Evolutionary conservation across 2,797 vertebrate species (phyloP).

Genomic region (Tapera naevia): DNA sequence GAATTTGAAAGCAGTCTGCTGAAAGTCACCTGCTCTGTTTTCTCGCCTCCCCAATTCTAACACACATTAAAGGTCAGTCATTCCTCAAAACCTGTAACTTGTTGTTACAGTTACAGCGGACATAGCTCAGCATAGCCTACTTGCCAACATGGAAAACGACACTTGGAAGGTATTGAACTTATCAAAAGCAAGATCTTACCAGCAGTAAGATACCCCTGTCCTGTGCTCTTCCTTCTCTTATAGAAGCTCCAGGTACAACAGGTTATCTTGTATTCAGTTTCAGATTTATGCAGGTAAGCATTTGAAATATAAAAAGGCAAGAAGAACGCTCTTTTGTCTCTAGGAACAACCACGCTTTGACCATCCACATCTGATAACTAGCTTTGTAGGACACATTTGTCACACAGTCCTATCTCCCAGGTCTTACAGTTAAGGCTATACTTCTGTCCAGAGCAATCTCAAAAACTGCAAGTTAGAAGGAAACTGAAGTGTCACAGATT

Average conservation of each 20-base stretch:
- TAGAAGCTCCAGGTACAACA: background rate
- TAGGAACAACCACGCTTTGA: background rate
- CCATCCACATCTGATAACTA: background rate
- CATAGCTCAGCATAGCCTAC: background rate
- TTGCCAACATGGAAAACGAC: background rate
- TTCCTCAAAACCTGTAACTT: background rate
- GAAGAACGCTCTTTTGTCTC: constrained; percentile 9
- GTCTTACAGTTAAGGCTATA: background rate
- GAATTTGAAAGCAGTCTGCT: background rate
- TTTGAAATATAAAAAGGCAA: background rate
- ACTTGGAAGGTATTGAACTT: background rate
- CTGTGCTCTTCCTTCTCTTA: background rate
- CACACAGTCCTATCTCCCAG: background rate
- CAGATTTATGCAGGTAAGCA: background rate
- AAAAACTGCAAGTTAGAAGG: background rate
- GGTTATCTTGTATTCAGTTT: background rate
- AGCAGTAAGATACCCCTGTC: background rate
- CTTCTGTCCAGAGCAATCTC: background rate
- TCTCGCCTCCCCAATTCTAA: background rate
- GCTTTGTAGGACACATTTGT: background rate
- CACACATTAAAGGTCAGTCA: background rate
- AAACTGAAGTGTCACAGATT: background rate
- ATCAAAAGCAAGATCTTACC: background rate
- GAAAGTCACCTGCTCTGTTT: background rate
- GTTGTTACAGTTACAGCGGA: background rate